Evolutionary conservation across 2,888 invertebrate genomes (phyloP).

Genomic region (Ichneumon xanthorius): DNA sequence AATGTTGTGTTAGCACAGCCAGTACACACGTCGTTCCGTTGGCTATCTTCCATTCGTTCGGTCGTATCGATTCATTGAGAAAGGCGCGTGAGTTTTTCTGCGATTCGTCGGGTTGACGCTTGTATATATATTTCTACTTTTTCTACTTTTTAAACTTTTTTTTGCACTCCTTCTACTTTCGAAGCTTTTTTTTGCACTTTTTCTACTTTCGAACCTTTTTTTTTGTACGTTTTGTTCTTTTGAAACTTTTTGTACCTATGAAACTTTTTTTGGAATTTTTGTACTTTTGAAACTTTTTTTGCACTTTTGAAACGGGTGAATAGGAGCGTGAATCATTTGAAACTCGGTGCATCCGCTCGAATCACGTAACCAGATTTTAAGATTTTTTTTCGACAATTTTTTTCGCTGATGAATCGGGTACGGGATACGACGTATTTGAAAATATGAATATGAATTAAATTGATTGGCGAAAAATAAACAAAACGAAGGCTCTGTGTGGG

Average conservation of each 20-base stretch:
- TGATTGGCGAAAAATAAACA: conserved; percentile 20
- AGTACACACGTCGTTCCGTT: conserved; percentile 46
- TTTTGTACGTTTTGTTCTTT: background rate
- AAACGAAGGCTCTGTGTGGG: background rate
- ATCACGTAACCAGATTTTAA: too few species aligned
- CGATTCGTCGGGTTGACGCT: background rate
- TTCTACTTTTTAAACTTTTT: background rate
- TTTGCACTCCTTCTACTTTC: background rate
- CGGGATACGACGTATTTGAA: background rate
- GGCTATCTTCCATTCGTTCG: conserved; percentile 47
- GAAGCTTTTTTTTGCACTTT: background rate
- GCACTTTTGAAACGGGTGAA: background rate
- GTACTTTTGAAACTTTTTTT: background rate
- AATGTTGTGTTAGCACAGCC: conserved; percentile 62
- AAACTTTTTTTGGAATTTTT: background rate
- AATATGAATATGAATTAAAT: conserved; percentile 8
- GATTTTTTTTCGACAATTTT: background rate
- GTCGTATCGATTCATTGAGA: conserved; percentile 33
- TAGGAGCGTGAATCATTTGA: too few species aligned
- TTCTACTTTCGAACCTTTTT: background rate
- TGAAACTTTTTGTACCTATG: background rate
- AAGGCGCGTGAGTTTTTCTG: background rate
- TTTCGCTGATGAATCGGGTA: background rate
- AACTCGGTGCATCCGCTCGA: too few species aligned
- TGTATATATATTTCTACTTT: background rate